phyloP scores from a whole-genome alignment of 2,113 vertebrate species.

The Chaetodon trifascialis region DNA sequence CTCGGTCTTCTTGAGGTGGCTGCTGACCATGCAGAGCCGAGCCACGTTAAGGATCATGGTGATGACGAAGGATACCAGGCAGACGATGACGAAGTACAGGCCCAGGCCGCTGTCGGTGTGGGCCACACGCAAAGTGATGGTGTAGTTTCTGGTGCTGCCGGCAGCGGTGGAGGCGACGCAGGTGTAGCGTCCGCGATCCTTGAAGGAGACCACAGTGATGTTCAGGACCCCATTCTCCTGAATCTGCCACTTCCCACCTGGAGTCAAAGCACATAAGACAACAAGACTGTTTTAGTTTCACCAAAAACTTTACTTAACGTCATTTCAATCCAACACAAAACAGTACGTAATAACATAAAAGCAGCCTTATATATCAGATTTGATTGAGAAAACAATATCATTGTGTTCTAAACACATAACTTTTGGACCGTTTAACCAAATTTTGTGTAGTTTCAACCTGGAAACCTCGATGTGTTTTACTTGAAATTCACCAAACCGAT shows the following conservation, averaged over 20 bases:
- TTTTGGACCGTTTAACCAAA: no score
- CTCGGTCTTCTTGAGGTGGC: conserved; percentile 94
- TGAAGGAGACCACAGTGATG: conserved; percentile 90
- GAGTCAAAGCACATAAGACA: not conserved
- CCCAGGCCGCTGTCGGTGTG: conserved; percentile 92
- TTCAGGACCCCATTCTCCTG: conserved; percentile 85
- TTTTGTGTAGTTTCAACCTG: no score
- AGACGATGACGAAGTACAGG: conserved; percentile 92
- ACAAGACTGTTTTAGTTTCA: not conserved
- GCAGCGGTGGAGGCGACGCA: conserved; percentile 76
- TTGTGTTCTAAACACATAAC: no score
- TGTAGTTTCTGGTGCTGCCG: conserved; percentile 81
- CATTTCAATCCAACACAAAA: not conserved
- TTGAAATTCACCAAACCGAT: no score
- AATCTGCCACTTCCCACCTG: conserved; percentile 89
- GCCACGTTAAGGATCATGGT: conserved; percentile 92
- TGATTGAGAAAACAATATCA: not conserved
- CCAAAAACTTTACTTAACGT: not conserved
- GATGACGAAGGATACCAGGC: conserved; percentile 92
- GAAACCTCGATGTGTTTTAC: no score
- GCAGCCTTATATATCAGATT: not conserved
- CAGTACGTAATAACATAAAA: not conserved
- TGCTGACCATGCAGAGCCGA: conserved; percentile 95
- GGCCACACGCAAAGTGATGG: conserved; percentile 90
- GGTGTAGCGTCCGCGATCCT: conserved; percentile 92